Percentiles rank a stretch among this genome's conserved stretches.
Conservation (phyloP, 1,140 invertebrate genomes). For the Leptinotarsa defecta region DNA sequence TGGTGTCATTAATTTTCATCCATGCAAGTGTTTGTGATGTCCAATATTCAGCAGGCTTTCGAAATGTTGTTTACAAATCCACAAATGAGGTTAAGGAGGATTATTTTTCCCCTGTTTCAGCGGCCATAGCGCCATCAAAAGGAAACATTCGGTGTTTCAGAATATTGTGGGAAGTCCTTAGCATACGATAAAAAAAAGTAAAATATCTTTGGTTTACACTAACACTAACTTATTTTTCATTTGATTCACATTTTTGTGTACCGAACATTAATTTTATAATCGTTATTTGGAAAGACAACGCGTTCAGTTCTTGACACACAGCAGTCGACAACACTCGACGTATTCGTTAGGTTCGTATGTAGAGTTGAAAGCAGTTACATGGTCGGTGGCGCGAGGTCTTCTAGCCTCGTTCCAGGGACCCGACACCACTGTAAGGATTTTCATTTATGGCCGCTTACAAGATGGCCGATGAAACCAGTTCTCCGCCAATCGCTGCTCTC, state of each 20-base stretch:
- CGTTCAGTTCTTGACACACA: constrained; percentile 42
- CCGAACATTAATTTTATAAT: constrained; percentile 37
- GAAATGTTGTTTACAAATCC: constrained; percentile 43
- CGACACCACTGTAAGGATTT: constrained; percentile 40
- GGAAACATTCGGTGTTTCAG: constrained; percentile 50
- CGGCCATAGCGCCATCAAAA: constrained; percentile 53
- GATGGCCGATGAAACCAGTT: constrained; percentile 47
- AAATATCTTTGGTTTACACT: constrained; percentile 33
- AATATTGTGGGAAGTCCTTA: constrained; percentile 40
- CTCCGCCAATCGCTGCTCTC: constrained; percentile 43
- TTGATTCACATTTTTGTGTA: constrained; percentile 40
- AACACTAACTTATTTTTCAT: constrained; percentile 31
- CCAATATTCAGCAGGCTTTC: constrained; percentile 18
- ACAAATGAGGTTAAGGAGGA: constrained; percentile 52
- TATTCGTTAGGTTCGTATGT: constrained; percentile 34
- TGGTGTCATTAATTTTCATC: neutral
- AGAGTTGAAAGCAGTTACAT: constrained; percentile 35
- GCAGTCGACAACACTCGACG: constrained; percentile 39
- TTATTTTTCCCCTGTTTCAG: constrained; percentile 51
- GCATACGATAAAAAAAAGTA: constrained; percentile 20
- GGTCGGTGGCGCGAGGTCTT: constrained; percentile 40
- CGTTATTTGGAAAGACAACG: constrained; percentile 40
- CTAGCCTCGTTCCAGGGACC: constrained; percentile 41
- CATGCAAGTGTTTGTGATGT: neutral
- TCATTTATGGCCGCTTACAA: constrained; percentile 50